These are phyloP conservation scores for Denticeps clupeoides DNA, from an alignment of 2,797 vertebrate species.

Conservation along the genomic window DNA sequence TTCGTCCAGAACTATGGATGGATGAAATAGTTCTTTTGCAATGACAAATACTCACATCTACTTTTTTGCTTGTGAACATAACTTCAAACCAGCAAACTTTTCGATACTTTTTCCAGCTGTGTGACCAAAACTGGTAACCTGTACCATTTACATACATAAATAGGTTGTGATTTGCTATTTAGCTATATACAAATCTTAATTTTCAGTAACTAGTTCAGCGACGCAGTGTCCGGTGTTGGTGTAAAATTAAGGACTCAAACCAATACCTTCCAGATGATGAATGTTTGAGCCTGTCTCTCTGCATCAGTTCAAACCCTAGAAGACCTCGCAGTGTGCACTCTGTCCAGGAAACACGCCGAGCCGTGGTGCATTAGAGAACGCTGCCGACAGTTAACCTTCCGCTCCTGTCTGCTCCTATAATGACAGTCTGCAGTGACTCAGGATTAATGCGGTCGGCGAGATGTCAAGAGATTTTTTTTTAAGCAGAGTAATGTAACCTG, in stretches of 20 bases:
- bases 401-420: constrained; percentile 28
- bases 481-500: not conserved
- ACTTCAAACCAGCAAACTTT: too few species aligned
- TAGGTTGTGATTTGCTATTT: too few species aligned
- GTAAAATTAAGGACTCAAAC: not conserved
- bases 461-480: not conserved
- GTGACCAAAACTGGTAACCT: too few species aligned
- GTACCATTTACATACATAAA: too few species aligned
- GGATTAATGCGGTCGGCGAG: constrained; percentile 7
- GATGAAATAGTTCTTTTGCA: too few species aligned
- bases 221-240: not conserved
- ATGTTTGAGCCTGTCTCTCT: constrained; percentile 56
- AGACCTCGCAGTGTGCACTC: not conserved
- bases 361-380: constrained; percentile 28
- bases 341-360: not conserved
- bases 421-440: constrained; percentile 9
- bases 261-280: constrained; percentile 27
- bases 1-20: too few species aligned
- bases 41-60: too few species aligned
- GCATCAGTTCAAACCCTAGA: constrained; percentile 42
- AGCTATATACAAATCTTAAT: not conserved
- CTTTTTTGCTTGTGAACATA: too few species aligned
- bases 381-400: constrained; percentile 49
- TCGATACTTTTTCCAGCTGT: too few species aligned
- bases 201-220: not conserved